Percentiles rank a stretch among this genome's conserved stretches.
These are phyloP conservation scores for Morpho helenor DNA, from an alignment of 2,888 invertebrate species.

Conservation along the genomic window DNA sequence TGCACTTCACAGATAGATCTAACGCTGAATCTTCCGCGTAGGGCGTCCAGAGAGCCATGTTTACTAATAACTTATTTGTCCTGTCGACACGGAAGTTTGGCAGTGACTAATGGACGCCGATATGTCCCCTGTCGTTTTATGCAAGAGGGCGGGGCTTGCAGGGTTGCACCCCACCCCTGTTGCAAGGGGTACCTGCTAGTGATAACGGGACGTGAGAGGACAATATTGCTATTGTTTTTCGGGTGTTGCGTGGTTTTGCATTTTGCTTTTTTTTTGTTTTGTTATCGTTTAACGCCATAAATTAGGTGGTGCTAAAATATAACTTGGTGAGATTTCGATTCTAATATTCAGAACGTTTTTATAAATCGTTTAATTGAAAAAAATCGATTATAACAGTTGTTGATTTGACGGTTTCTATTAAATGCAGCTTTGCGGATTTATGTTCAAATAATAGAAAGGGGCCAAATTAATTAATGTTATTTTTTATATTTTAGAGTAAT, in stretches of 20 bases:
- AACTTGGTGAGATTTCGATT: not conserved
- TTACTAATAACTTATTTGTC: slow-evolving; percentile 3
- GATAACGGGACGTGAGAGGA: slow-evolving; percentile 26
- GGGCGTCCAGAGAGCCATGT: slow-evolving; percentile 63
- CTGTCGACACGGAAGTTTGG: slow-evolving; percentile 15
- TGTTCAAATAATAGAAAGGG: too few relatives aligned
- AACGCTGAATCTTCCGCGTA: slow-evolving; percentile 50
- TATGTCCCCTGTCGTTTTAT: slow-evolving; percentile 29
- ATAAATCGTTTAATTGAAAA: too few relatives aligned
- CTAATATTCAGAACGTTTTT: too few relatives aligned
- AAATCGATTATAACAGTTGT: too few relatives aligned
- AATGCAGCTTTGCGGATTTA: too few relatives aligned
- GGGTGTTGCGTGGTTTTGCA: slow-evolving; percentile 18
- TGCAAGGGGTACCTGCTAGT: slow-evolving; percentile 26
- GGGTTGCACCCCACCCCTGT: slow-evolving; percentile 26
- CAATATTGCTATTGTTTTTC: slow-evolving; percentile 18
- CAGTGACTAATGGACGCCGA: slow-evolving; percentile 23
- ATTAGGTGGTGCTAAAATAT: slow-evolving; percentile 10
- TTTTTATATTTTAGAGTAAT: too few relatives aligned
- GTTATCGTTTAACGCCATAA: slow-evolving; percentile 18
- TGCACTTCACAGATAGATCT: slow-evolving; percentile 45
- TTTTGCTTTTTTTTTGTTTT: slow-evolving; percentile 7
- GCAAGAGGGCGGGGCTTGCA: slow-evolving; percentile 28
- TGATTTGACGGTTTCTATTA: too few relatives aligned
- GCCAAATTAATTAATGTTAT: too few relatives aligned